Evolutionary conservation across 2,888 invertebrate species (phyloP).

Genomic region (Chaitophorus viminalis): DNA sequence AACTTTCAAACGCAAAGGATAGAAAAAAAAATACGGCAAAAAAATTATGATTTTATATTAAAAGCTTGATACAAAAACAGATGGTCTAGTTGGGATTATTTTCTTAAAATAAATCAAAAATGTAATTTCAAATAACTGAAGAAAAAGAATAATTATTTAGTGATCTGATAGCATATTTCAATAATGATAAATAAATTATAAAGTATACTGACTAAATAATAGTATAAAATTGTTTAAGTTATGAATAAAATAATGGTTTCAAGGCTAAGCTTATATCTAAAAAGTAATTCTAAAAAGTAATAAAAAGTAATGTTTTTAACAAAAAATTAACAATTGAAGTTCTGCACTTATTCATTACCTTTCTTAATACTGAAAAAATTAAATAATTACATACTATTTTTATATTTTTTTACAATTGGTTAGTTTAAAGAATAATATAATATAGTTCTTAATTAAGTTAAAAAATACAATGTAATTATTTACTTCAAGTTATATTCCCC

Average conservation of each 20-base stretch:
- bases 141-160: conserved; percentile 2
- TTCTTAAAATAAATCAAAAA: neutral
- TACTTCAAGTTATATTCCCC: neutral
- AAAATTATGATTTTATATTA: conserved; percentile 12
- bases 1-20: conserved; percentile 7
- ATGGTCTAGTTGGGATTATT: conserved; percentile 7
- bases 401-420: too few species aligned
- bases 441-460: too few species aligned
- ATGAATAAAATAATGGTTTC: too few species aligned
- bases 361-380: neutral
- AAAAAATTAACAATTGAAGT: too few species aligned
- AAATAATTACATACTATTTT: too few species aligned
- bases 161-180: conserved; percentile 21
- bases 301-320: too few species aligned
- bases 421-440: too few species aligned
- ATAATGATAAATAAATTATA: conserved; percentile 16
- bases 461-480: too few species aligned
- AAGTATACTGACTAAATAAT: neutral
- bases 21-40: neutral
- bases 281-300: too few species aligned
- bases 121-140: conserved; percentile 35
- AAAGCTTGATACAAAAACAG: conserved; percentile 13
- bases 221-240: neutral
- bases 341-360: neutral
- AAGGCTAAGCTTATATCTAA: too few species aligned